Conservation (phyloP, 2,888 invertebrate genomes). For the Sminthurinus aureus region DNA sequence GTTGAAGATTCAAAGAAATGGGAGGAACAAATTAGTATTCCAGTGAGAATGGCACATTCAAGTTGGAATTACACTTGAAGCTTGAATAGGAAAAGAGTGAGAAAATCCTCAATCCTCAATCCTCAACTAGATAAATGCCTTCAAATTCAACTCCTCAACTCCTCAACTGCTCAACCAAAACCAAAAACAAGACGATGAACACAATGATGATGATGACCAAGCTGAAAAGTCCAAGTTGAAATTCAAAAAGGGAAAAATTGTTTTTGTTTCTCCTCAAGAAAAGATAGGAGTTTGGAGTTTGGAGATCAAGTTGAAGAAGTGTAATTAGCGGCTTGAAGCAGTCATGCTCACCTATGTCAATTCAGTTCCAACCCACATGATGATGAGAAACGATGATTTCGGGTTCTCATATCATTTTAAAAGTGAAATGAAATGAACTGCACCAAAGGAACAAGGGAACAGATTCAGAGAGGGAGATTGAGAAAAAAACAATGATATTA, state of each 20-base stretch:
- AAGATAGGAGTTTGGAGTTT: neutral
- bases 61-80: slow-evolving; percentile 23
- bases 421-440: neutral
- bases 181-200: neutral
- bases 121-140: too few species aligned
- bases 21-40: slow-evolving; percentile 47
- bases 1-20: slow-evolving; percentile 21
- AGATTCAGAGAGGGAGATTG: neutral
- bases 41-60: slow-evolving; percentile 45
- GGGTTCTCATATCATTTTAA: neutral
- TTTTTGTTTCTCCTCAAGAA: neutral
- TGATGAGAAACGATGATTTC: neutral
- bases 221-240: neutral
- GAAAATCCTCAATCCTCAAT: slow-evolving; percentile 36
- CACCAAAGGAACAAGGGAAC: slow-evolving; percentile 3
- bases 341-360: slow-evolving; percentile 20
- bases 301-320: neutral
- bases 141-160: slow-evolving; percentile 15
- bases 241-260: neutral
- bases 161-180: neutral
- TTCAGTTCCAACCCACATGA: slow-evolving; percentile 14
- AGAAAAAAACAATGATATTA: slow-evolving; percentile 37
- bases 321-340: slow-evolving; percentile 31
- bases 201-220: neutral
- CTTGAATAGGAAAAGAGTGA: slow-evolving; percentile 18